Percentiles rank a stretch among this genome's conserved stretches.
Conservation (phyloP, 30 jellyfish, hydroid and myxozoan species). For the Sanderia malayensis region DNA sequence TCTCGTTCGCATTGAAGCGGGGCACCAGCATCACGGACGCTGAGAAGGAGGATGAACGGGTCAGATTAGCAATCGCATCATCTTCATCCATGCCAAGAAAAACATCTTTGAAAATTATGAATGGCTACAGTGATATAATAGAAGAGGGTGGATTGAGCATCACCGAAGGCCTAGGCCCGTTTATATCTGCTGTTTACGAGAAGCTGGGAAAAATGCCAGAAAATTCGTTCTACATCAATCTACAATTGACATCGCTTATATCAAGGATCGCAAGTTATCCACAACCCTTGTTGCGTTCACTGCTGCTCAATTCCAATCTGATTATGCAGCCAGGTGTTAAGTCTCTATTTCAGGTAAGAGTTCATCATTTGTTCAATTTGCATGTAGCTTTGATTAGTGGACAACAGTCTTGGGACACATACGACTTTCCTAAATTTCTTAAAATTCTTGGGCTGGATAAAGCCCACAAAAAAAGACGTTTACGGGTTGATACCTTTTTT, state of each 20-base stretch:
- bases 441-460: no score
- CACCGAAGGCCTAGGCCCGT: conserved; percentile 86
- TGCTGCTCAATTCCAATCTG: conserved; percentile 82
- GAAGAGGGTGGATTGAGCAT: conserved; percentile 2
- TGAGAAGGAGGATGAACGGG: conserved; percentile 3
- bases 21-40: conserved; percentile 20
- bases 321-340: conserved; percentile 94
- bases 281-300: conserved; percentile 90
- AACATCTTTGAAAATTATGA: conserved; percentile 8
- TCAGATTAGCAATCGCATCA: background rate
- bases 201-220: conserved; percentile 72
- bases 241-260: conserved; percentile 72
- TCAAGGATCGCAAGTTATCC: conserved; percentile 97
- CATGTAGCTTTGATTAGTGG: no score
- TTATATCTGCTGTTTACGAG: conserved; percentile 72
- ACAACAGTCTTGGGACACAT: no score
- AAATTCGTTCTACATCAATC: conserved; percentile 66
- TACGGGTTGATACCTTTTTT: no score
- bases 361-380: no score
- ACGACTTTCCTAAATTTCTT: no score
- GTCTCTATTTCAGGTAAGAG: conserved; percentile 83
- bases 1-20: conserved; percentile 33
- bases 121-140: conserved; percentile 23
- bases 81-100: no score
- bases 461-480: no score